phyloP scores from a whole-genome alignment of 2,797 vertebrate species.

The Poecilia picta region DNA sequence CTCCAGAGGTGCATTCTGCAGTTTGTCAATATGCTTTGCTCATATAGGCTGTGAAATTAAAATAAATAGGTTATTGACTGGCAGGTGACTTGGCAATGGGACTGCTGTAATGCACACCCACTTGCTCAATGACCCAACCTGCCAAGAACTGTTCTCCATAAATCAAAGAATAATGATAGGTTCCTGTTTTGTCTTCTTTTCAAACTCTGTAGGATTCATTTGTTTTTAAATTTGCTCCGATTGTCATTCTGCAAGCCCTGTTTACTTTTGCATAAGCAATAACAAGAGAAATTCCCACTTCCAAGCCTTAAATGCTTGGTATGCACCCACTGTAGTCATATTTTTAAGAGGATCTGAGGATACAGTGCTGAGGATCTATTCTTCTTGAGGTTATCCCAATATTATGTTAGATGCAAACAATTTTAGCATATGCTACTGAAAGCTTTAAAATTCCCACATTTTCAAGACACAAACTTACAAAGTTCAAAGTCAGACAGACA shows the following conservation, averaged over 20 bases:
- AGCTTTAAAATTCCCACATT: not conserved
- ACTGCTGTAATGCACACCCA: constrained; percentile 79
- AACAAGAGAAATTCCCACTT: constrained; percentile 64
- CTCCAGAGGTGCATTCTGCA: constrained; percentile 81
- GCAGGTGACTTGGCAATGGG: constrained; percentile 82
- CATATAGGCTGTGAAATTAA: constrained; percentile 88
- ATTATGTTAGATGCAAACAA: not conserved
- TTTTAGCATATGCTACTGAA: not conserved
- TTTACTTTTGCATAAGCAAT: constrained; percentile 75
- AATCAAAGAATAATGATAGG: constrained; percentile 88
- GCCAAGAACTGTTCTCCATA: constrained; percentile 86
- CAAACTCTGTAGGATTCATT: constrained; percentile 85
- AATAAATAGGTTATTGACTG: constrained; percentile 99
- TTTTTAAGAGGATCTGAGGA: not conserved
- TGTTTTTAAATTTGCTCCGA: constrained; percentile 94
- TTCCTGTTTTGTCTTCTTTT: constrained; percentile 77
- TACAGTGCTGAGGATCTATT: not conserved
- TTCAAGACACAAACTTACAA: not conserved
- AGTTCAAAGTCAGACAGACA: not conserved
- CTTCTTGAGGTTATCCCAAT: not conserved
- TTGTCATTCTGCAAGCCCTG: constrained; percentile 83
- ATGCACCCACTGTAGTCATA: constrained; percentile 7
- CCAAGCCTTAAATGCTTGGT: constrained; percentile 22
- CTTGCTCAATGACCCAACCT: constrained; percentile 77
- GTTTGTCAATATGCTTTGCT: constrained; percentile 89